Evolutionary conservation across 2,113 vertebrate genomes (phyloP).

Genomic region (Pseudolaguvia tuberculata): DNA sequence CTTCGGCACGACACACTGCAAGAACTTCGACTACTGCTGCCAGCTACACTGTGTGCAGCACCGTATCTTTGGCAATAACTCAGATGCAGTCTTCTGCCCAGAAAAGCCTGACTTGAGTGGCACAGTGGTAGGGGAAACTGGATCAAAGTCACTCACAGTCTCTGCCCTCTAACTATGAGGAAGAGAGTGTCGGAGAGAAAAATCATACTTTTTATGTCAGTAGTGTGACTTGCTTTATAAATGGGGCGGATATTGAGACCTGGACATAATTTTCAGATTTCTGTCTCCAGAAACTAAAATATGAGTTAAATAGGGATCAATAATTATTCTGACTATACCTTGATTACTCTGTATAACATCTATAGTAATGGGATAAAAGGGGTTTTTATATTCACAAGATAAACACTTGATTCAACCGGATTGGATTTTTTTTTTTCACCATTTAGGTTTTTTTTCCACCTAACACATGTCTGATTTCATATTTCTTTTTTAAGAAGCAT

Average conservation of each 20-base stretch:
- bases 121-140: constrained; percentile 54
- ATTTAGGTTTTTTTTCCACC: constrained; percentile 19
- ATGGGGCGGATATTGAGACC: constrained; percentile 2
- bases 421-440: constrained; percentile 14
- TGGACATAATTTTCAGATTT: constrained; percentile 1
- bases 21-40: constrained; percentile 70
- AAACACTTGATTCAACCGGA: constrained; percentile 17
- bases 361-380: not conserved
- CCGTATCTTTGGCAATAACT: constrained; percentile 67
- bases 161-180: constrained; percentile 47
- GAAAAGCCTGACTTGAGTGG: constrained; percentile 59
- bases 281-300: not conserved
- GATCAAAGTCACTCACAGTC: constrained; percentile 55
- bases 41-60: constrained; percentile 62
- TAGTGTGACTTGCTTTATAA: constrained; percentile 11
- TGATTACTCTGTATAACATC: not conserved
- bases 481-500: constrained; percentile 26
- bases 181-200: constrained; percentile 31
- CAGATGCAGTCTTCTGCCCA: constrained; percentile 62
- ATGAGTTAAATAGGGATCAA: constrained; percentile 1
- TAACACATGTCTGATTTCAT: constrained; percentile 25
- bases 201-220: constrained; percentile 24
- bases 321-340: not conserved
- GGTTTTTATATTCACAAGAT: constrained; percentile 21
- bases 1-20: constrained; percentile 69